Conservation (phyloP, 1,140 invertebrate species). For the Latrodectus geometricus region DNA sequence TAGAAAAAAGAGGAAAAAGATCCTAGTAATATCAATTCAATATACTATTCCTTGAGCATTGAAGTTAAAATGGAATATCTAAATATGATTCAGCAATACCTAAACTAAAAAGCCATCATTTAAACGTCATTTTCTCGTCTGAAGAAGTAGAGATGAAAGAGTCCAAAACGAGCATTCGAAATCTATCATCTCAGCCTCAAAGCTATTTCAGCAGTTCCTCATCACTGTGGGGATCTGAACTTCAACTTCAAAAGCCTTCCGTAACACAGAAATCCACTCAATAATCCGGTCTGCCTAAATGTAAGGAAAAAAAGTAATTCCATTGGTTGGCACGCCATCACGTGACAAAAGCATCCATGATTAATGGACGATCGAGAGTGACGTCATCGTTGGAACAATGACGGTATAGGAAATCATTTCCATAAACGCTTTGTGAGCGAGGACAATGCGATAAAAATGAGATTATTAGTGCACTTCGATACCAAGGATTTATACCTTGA, state of each 20-base stretch:
- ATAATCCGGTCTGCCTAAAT: constrained; percentile 40
- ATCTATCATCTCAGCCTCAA: constrained; percentile 14
- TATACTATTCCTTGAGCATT: background rate
- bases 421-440: constrained; percentile 53
- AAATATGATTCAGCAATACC: background rate
- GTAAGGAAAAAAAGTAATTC: constrained; percentile 35
- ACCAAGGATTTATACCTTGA: constrained; percentile 53
- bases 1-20: background rate
- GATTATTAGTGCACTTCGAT: constrained; percentile 57
- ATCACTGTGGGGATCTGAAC: constrained; percentile 27
- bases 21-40: background rate
- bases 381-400: constrained; percentile 48
- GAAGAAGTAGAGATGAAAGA: constrained; percentile 22
- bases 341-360: constrained; percentile 57
- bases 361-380: constrained; percentile 46
- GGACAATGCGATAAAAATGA: constrained; percentile 57
- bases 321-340: constrained; percentile 52
- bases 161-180: background rate
- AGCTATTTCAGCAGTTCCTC: constrained; percentile 40
- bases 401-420: constrained; percentile 56
- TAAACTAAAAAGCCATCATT: constrained; percentile 26
- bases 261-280: constrained; percentile 57
- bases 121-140: constrained; percentile 42
- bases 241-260: constrained; percentile 46
- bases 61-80: background rate